phyloP scores from a whole-genome alignment of 1,140 invertebrate genomes.

The Zaprionus capensis region DNA sequence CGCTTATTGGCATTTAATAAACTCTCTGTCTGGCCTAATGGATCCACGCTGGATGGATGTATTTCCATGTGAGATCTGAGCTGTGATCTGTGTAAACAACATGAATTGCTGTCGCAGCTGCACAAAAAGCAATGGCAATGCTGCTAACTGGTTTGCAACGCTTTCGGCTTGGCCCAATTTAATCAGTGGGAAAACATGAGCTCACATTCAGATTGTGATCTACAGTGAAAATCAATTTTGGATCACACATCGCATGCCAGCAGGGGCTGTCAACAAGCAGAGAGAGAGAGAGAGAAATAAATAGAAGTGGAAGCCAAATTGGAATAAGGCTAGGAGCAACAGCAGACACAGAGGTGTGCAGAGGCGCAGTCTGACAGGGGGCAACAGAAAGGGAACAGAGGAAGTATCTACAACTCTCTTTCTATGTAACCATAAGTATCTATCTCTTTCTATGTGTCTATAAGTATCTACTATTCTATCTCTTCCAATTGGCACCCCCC shows the following conservation, averaged over 20 bases:
- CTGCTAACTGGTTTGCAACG: slow-evolving; percentile 31
- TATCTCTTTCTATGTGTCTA: background rate
- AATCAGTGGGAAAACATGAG: slow-evolving; percentile 58
- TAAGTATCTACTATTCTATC: background rate
- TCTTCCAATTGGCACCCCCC: background rate
- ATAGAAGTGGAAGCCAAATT: background rate
- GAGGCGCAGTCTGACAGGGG: slow-evolving; percentile 9
- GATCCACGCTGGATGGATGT: background rate
- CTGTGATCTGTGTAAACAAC: slow-evolving; percentile 15
- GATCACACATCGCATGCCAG: slow-evolving; percentile 13
- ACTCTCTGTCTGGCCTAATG: background rate
- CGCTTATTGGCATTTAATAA: background rate
- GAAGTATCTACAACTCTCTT: slow-evolving; percentile 3
- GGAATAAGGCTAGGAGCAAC: slow-evolving; percentile 3
- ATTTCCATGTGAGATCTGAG: background rate
- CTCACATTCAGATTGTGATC: slow-evolving; percentile 45
- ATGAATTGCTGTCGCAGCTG: slow-evolving; percentile 46
- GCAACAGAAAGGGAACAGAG: no score
- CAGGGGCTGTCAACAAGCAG: background rate
- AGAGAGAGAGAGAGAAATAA: background rate
- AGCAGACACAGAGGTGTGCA: background rate
- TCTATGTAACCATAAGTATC: background rate
- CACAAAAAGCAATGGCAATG: slow-evolving; percentile 12
- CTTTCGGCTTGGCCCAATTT: slow-evolving; percentile 32
- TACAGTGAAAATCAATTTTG: slow-evolving; percentile 55